These are phyloP conservation scores for Drosophila malerkotliana DNA, from an alignment of 1,140 invertebrate genomes.

Conservation along the genomic window DNA sequence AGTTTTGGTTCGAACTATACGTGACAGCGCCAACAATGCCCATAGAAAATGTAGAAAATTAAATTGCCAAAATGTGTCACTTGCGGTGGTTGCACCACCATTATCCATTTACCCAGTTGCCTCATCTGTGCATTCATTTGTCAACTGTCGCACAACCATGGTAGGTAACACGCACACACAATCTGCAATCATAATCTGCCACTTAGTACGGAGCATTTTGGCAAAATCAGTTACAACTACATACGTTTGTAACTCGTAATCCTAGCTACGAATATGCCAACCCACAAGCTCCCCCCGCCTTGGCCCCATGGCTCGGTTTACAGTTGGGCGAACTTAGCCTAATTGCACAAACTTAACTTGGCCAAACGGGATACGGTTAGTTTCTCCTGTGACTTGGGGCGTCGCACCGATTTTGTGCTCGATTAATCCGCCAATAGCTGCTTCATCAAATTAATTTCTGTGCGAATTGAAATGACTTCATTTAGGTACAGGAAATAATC, in stretches of 20 bases:
- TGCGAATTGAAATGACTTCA: not conserved
- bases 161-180: slow-evolving; percentile 13
- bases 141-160: slow-evolving; percentile 45
- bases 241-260: slow-evolving; percentile 24
- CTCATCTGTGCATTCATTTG: slow-evolving; percentile 61
- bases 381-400: slow-evolving; percentile 19
- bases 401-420: slow-evolving; percentile 48
- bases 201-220: slow-evolving; percentile 22
- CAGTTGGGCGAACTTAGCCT: slow-evolving; percentile 36
- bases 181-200: slow-evolving; percentile 44
- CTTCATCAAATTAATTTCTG: not conserved
- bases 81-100: slow-evolving; percentile 24
- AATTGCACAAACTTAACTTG: slow-evolving; percentile 21
- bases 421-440: slow-evolving; percentile 35
- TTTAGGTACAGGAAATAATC: not conserved
- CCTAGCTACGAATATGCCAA: slow-evolving; percentile 24
- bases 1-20: slow-evolving; percentile 26
- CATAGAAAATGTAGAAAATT: slow-evolving; percentile 29
- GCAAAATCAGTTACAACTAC: slow-evolving; percentile 20
- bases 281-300: not conserved
- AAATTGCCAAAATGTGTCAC: slow-evolving; percentile 48
- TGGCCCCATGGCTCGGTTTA: slow-evolving; percentile 16
- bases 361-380: slow-evolving; percentile 11
- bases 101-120: slow-evolving; percentile 19
- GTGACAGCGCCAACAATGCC: slow-evolving; percentile 37